Base-by-base conservation (phyloP, 2,888 invertebrate species). In the Branchellion lobata region DNA sequence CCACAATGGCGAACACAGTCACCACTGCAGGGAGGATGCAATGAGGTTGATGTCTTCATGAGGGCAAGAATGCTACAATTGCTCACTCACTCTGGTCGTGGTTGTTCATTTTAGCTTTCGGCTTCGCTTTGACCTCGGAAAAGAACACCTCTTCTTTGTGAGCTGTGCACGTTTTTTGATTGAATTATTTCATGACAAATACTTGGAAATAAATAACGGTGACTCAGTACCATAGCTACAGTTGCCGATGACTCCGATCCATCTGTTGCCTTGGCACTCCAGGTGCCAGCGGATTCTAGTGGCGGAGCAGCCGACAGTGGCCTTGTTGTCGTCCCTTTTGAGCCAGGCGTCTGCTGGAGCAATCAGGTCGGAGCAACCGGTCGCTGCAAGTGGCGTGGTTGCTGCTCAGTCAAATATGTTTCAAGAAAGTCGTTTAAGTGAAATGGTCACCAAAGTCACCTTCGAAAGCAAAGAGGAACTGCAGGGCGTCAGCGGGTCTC, bases 201-300 rank as follows among this genome's bases (percentile, higher is more conserved):
- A 40, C 8, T 40, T 8, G 14, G 14, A 40, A 40, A 8, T 8
- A 8, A 14, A 40, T 40, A 8, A 8, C 5, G 14, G 14, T 8
- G 40, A 40, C 8, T 40, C 14, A 40, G 5, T 40, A 75, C 75
- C 75, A 14, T 75, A 51, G 24, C 75, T 75, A 29, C 75, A 75
- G 53, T 75, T 75, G 47, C 75, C 75, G 31, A 75, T 75, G 75
- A 75, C 75, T 24, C 75, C 75, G 29, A 75, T 31, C 75, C 75
- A 75, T 47, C 47, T 40, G 40, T 53, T 40, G 27, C 53, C 75
- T 5, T 53, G 53, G 33, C 75, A 75, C 51, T 75, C 51, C 29
- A 75, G 75, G 27, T 75, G 75, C 75, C 75, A 75, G 51, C 47
- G 36, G 51, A 47, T 27, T 73, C 73, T 33, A 75, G 75, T 75